Evolutionary conservation across 2,797 vertebrate species (phyloP), one percentile per base, ranked within the genome.

Genomic region (Arnoldichthys spilopterus): DNA sequence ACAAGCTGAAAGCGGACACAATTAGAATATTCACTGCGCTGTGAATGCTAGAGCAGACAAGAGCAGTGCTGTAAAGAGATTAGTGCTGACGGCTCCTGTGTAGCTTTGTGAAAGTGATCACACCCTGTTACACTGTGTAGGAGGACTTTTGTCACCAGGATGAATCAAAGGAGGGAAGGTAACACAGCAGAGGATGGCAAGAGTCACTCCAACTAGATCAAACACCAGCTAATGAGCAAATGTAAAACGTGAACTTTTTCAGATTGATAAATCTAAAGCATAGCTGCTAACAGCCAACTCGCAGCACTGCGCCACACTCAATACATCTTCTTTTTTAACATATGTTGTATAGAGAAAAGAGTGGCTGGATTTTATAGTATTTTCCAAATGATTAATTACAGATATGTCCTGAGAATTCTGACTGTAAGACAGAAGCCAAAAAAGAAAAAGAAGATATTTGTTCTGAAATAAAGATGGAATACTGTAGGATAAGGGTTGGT

Each of bases 131-230:
- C 87, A 87, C 89, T 90, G 90, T 90, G 92, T 91, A 92, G 93
- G 91, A 92, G 90, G 90, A 88, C 90, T 91, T 92, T 92, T 92
- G 91, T 94, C 91, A 90, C 90, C 89, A 90, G 89, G 88, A 89
- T 90, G 86, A 92, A 87, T 93, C 90, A 93, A 90, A 92, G 90
- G 87, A 87, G 86, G 88, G 75, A 79, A 78, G 86, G 83, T 84
- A 72, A 91, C 89, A 89, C 83, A 88, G 84, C 79, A 86, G 79
- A 86, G 88, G 89, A 89, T 91, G 90, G 91, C 89, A 90, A 89
- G 83, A 83, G 86, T 86, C 86, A 90, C 91, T 89, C 91, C 83
- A 81, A 18, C 80, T 69, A 89, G 89, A 92, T 92, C 90, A 92
- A 91, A 91, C 88, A 87, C 83, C 86, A 89, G 88, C 88, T 93